A percentile compares a stretch with the other conserved stretches of the same genome.
phyloP scores from a whole-genome alignment of 2,888 invertebrate species.

The Athalia rosae region DNA sequence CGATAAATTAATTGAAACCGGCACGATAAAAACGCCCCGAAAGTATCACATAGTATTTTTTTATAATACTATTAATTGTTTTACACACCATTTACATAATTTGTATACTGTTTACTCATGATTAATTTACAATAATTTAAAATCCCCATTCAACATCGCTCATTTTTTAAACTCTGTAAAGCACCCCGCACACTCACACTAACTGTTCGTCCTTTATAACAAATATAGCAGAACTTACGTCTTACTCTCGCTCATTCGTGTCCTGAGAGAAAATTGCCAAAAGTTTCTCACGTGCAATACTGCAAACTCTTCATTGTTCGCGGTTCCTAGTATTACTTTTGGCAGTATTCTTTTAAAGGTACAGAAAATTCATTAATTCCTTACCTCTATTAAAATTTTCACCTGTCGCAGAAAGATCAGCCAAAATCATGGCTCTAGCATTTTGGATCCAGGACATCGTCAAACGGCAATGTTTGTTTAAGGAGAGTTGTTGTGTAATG shows the following conservation, averaged over 20 bases:
- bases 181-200: constrained; percentile 53
- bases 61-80: constrained; percentile 33
- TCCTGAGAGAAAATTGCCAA: constrained; percentile 21
- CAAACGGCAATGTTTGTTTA: too few species aligned
- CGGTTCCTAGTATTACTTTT: background rate
- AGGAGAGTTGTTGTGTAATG: too few species aligned
- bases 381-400: background rate
- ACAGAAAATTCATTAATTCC: constrained; percentile 5
- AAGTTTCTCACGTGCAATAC: background rate
- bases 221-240: constrained; percentile 68
- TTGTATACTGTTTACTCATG: constrained; percentile 5
- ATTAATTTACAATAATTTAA: constrained; percentile 20
- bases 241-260: constrained; percentile 47
- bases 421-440: too few species aligned
- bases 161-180: constrained; percentile 55
- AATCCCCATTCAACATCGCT: constrained; percentile 20
- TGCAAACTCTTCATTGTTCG: background rate
- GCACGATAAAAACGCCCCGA: constrained; percentile 30
- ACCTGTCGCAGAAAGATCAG: background rate
- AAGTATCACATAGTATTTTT: constrained; percentile 40
- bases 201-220: constrained; percentile 70
- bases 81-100: constrained; percentile 8
- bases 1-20: background rate
- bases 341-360: constrained; percentile 13
- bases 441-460: too few species aligned